These are phyloP conservation scores for Apodemus speciosus DNA, from an alignment of 2,113 vertebrate genomes.

Conservation along the genomic window DNA sequence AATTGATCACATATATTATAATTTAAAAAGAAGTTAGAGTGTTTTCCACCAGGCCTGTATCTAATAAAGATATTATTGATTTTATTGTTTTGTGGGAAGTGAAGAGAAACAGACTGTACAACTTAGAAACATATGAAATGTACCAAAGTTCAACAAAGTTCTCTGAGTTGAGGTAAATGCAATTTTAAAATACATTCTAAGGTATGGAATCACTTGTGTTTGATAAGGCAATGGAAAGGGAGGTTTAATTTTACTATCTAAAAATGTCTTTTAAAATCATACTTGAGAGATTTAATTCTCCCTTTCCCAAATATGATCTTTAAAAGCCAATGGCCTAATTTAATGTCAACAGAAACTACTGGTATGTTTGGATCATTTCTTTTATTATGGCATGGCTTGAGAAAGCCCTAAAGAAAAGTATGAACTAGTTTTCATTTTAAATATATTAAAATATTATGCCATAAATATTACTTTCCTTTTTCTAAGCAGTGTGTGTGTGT, in stretches of 20 bases:
- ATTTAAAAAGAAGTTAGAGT: constrained; percentile 17
- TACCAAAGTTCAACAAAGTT: constrained; percentile 11
- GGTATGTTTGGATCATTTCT: not conserved
- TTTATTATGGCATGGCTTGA: constrained; percentile 42
- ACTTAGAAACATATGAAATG: constrained; percentile 30
- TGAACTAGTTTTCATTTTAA: constrained; percentile 47
- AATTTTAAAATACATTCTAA: constrained; percentile 48
- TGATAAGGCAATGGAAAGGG: not conserved
- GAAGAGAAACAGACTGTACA: not conserved
- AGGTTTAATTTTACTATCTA: not conserved
- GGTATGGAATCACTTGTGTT: constrained; percentile 10
- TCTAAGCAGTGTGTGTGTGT: not conserved
- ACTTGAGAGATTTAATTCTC: not conserved
- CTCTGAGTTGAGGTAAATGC: not conserved
- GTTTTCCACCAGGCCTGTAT: constrained; percentile 2
- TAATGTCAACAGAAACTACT: constrained; percentile 44
- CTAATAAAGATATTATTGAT: constrained; percentile 31
- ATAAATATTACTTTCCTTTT: constrained; percentile 9
- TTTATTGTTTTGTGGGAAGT: constrained; percentile 44
- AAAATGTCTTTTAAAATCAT: not conserved
- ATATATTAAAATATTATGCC: constrained; percentile 1
- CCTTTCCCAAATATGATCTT: not conserved
- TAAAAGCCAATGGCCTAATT: constrained; percentile 37
- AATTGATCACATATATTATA: not conserved
- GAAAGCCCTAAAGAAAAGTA: constrained; percentile 22